Evolutionary conservation across 2,797 vertebrate species (phyloP).

Genomic region (Cossypha caffra): DNA sequence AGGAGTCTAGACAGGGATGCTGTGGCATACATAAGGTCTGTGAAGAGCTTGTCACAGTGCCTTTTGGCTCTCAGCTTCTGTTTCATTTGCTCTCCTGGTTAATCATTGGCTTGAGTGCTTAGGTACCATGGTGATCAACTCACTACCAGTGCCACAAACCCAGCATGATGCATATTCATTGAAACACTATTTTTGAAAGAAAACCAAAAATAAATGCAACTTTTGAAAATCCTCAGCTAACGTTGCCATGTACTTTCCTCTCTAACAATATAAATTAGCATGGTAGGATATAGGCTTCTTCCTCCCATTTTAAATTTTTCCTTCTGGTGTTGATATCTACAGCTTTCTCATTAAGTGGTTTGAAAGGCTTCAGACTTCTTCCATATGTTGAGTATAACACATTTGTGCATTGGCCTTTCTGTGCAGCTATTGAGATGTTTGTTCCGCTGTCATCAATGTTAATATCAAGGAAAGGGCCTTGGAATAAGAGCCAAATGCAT

Average conservation of each 20-base stretch:
- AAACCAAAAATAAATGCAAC: neutral
- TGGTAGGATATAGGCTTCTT: neutral
- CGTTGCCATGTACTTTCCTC: neutral
- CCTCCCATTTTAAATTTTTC: neutral
- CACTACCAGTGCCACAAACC: neutral
- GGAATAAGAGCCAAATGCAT: neutral
- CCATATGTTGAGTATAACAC: neutral
- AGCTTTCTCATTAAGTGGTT: neutral
- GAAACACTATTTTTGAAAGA: conserved; percentile 5
- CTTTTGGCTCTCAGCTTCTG: neutral
- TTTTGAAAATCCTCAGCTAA: neutral
- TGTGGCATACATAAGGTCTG: neutral
- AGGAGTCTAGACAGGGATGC: neutral
- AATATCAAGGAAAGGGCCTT: neutral
- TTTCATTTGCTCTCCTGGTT: conserved; percentile 12
- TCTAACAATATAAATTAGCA: neutral
- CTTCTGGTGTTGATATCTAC: neutral
- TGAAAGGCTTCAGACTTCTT: conserved; percentile 5
- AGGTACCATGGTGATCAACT: conserved; percentile 27
- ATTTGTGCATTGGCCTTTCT: conserved; percentile 17
- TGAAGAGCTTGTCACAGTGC: neutral
- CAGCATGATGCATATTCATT: neutral
- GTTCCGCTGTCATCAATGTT: neutral
- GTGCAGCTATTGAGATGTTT: neutral
- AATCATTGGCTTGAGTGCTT: conserved; percentile 40